Percentiles rank a stretch among this genome's conserved stretches.
These are phyloP conservation scores for Volucella inflata DNA, from an alignment of 2,888 invertebrate genomes.

Conservation along the genomic window DNA sequence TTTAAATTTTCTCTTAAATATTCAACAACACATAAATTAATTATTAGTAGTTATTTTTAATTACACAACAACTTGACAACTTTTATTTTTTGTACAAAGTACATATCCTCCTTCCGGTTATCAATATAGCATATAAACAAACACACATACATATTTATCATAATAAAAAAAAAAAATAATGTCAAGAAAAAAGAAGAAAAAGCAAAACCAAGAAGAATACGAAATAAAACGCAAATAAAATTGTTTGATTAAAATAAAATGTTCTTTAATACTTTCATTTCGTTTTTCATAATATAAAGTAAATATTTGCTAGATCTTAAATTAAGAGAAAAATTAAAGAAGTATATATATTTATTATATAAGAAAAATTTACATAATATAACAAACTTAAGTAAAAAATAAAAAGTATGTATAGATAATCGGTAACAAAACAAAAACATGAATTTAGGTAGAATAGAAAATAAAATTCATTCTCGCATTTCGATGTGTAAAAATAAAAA, in stretches of 20 bases:
- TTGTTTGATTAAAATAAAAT: slow-evolving; percentile 58
- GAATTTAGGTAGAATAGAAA: background rate
- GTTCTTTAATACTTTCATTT: slow-evolving; percentile 67
- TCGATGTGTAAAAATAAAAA: background rate
- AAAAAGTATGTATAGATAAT: slow-evolving; percentile 15
- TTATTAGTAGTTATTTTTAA: background rate
- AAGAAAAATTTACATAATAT: slow-evolving; percentile 49
- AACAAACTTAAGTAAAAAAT: slow-evolving; percentile 60
- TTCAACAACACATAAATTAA: slow-evolving; percentile 29
- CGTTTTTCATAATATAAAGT: slow-evolving; percentile 52
- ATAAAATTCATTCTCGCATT: background rate
- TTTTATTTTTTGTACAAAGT: slow-evolving; percentile 10
- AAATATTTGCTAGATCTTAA: slow-evolving; percentile 62
- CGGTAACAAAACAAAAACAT: slow-evolving; percentile 18
- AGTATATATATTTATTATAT: slow-evolving; percentile 58
- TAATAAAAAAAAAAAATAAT: background rate
- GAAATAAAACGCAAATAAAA: slow-evolving; percentile 63
- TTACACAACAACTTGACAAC: slow-evolving; percentile 31
- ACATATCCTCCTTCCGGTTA: slow-evolving; percentile 5
- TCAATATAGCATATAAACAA: background rate
- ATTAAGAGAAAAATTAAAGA: slow-evolving; percentile 44
- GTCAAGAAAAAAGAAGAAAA: background rate
- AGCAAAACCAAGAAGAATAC: slow-evolving; percentile 2
- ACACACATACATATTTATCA: slow-evolving; percentile 12
- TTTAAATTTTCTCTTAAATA: background rate